phyloP scores from a whole-genome alignment of 1,140 invertebrate species.

The Dinothrombium tinctorium region DNA sequence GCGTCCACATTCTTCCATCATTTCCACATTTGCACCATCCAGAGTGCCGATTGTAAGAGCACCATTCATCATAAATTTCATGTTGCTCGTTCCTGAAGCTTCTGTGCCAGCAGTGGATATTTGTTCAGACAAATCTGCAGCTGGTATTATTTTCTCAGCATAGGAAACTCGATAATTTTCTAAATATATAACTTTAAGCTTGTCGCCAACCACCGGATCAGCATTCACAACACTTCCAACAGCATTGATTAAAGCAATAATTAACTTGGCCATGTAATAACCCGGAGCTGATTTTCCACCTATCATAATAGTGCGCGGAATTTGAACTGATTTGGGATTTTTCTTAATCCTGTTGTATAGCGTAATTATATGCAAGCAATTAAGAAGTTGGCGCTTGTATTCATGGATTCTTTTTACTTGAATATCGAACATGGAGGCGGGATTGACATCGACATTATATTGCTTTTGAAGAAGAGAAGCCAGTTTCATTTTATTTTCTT shows the following conservation, averaged over 20 bases:
- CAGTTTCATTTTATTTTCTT: slow-evolving; percentile 85
- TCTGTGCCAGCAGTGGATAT: slow-evolving; percentile 96
- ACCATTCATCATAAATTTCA: slow-evolving; percentile 88
- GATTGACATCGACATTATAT: slow-evolving; percentile 71
- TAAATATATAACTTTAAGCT: slow-evolving; percentile 74
- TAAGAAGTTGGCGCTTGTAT: slow-evolving; percentile 91
- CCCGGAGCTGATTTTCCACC: slow-evolving; percentile 64
- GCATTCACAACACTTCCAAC: slow-evolving; percentile 84
- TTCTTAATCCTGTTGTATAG: slow-evolving; percentile 92
- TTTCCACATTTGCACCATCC: slow-evolving; percentile 98
- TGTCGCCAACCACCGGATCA: slow-evolving; percentile 87
- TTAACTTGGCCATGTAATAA: slow-evolving; percentile 93
- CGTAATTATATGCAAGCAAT: slow-evolving; percentile 85
- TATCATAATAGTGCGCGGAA: slow-evolving; percentile 89
- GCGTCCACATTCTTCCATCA: slow-evolving; percentile 93
- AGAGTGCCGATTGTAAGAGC: slow-evolving; percentile 92
- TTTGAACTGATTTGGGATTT: slow-evolving; percentile 51
- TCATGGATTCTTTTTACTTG: slow-evolving; percentile 95
- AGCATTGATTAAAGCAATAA: slow-evolving; percentile 85
- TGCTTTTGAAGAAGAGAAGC: slow-evolving; percentile 62
- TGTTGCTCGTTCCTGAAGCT: slow-evolving; percentile 81
- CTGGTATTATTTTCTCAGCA: slow-evolving; percentile 95
- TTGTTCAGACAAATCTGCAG: slow-evolving; percentile 82
- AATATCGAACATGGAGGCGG: slow-evolving; percentile 86
- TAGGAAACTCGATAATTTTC: slow-evolving; percentile 96